Percentiles rank a stretch among this genome's conserved stretches.
phyloP scores from a whole-genome alignment of 2,888 invertebrate genomes.

The Lithosia quadra region DNA sequence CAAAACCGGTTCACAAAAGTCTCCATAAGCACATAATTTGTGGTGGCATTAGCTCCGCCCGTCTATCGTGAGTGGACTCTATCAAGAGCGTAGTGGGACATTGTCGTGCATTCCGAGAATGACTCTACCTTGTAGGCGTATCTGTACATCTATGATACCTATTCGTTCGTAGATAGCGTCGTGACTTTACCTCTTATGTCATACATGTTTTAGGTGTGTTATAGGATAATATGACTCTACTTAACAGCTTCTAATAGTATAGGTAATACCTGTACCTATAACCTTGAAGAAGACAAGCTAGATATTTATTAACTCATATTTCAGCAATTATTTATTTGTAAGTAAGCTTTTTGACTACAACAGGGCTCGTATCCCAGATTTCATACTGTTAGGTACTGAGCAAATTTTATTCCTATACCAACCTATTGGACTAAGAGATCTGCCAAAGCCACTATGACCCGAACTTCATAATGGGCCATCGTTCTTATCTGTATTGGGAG shows the following conservation, averaged over 20 bases:
- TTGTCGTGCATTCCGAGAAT: conserved; percentile 49
- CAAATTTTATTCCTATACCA: too few relatives aligned
- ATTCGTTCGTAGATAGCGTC: conserved; percentile 48
- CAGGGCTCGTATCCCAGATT: background rate
- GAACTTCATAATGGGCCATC: too few relatives aligned
- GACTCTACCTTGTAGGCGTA: conserved; percentile 51
- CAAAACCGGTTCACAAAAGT: background rate
- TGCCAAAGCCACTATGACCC: too few relatives aligned
- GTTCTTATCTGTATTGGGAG: too few relatives aligned
- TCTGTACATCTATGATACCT: conserved; percentile 50
- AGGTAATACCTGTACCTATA: background rate
- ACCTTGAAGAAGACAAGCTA: too few relatives aligned
- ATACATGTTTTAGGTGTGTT: conserved; percentile 42
- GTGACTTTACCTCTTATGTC: conserved; percentile 47
- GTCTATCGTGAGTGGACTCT: conserved; percentile 55
- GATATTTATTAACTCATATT: too few relatives aligned
- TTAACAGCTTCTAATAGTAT: background rate
- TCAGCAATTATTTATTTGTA: background rate
- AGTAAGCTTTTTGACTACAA: background rate
- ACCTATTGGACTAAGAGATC: too few relatives aligned
- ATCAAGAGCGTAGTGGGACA: conserved; percentile 48
- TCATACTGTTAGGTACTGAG: too few relatives aligned
- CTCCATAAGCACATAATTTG: conserved; percentile 22
- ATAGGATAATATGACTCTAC: conserved; percentile 27
- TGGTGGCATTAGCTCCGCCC: conserved; percentile 37